A percentile compares a stretch with the other conserved stretches of the same genome.
Evolutionary conservation across 2,888 invertebrate species (phyloP).

Genomic region (Nezara viridula): DNA sequence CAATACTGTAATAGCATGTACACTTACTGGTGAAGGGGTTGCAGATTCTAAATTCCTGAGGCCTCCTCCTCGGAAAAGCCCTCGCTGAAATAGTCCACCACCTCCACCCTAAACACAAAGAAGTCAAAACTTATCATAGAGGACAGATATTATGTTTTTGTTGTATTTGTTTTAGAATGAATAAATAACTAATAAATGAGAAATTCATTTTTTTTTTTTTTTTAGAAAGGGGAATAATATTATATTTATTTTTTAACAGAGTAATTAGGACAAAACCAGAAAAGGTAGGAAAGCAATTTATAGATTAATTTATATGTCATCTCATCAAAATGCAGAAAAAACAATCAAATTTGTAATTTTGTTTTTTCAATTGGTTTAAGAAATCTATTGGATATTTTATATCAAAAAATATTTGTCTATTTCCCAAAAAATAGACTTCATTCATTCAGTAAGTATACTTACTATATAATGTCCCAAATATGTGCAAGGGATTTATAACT

Average conservation of each 20-base stretch:
- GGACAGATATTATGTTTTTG: background rate
- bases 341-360: background rate
- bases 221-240: too few relatives aligned
- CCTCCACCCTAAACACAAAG: constrained; percentile 57
- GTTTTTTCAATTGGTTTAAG: background rate
- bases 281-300: too few relatives aligned
- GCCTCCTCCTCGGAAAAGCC: constrained; percentile 56
- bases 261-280: too few relatives aligned
- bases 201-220: too few relatives aligned
- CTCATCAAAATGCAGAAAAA: background rate
- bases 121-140: background rate
- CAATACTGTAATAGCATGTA: background rate
- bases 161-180: background rate
- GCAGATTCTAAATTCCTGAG: constrained; percentile 48
- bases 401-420: background rate
- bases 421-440: too few relatives aligned
- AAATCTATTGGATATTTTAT: background rate
- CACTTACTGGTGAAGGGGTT: constrained; percentile 29
- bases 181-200: too few relatives aligned
- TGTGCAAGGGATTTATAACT: background rate
- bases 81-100: constrained; percentile 53
- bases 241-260: too few relatives aligned
- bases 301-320: background rate
- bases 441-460: too few relatives aligned
- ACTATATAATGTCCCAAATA: too few relatives aligned